phyloP scores from a whole-genome alignment of 2,888 invertebrate genomes.

The Creontiades dilutus region DNA sequence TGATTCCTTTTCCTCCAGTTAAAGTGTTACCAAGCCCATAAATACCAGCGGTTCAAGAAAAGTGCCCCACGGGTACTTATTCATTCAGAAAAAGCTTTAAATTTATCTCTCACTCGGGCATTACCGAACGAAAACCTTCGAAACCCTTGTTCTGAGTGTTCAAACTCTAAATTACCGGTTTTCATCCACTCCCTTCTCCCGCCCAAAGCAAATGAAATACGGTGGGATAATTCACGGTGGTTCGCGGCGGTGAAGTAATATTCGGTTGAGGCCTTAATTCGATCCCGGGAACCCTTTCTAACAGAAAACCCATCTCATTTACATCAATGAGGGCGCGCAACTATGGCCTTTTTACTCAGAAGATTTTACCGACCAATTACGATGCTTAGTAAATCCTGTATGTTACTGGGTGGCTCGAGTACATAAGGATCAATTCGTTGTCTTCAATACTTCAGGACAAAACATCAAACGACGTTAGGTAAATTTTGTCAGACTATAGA shows the following conservation, averaged over 20 bases:
- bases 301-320: not conserved
- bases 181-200: not conserved
- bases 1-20: not conserved
- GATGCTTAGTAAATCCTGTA: too few species aligned
- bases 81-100: not conserved
- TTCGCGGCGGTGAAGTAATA: not conserved
- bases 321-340: not conserved
- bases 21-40: conserved; percentile 26
- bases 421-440: too few species aligned
- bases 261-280: conserved; percentile 42
- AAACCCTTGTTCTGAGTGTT: not conserved
- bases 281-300: not conserved
- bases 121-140: not conserved
- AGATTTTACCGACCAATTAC: conserved; percentile 20
- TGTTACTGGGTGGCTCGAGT: too few species aligned
- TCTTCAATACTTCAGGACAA: too few species aligned
- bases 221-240: conserved; percentile 23
- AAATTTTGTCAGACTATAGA: too few species aligned
- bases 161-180: conserved; percentile 9
- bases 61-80: not conserved
- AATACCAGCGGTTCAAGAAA: not conserved
- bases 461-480: too few species aligned
- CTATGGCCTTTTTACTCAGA: not conserved
- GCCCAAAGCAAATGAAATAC: conserved; percentile 13
- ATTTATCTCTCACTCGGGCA: not conserved